Base-by-base conservation (phyloP, 2,113 vertebrate genomes). In the Hirundichthys speculiger region DNA sequence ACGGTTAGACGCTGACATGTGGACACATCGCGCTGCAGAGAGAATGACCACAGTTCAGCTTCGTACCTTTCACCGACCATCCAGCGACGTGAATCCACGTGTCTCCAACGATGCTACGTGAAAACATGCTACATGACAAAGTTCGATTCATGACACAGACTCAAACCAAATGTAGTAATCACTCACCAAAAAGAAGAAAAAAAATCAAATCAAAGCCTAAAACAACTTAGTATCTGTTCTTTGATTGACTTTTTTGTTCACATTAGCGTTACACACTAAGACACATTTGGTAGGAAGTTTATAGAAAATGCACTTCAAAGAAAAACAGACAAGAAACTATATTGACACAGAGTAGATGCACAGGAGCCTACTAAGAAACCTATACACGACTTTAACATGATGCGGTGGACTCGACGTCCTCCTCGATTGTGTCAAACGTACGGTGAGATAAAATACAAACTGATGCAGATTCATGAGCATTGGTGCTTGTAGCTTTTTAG, bases 231-330 rank as follows among this genome's bases (percentile, higher is more conserved):
- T 38, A 30, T 41, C 3, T 67, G 21, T 59, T 51, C 15, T 53
- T 25, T 60, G 4, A 10, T 4, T 42, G 18, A 8, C 41, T 41
- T 53, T 69, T 67, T 74, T 57, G n/a, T 41, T 21, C 12, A 30
- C 18, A 58, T 81, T n/a, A 47, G 55, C 60, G 68, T 66, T 75
- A 46, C 65, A 83, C 70, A 82, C 42, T 81, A 91, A 89, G 88
- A 89, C 89, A 90, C 85, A 71, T 76, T 84, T 84, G 84, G 88
- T 79, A 71, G 41, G 48, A 75, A 21, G 55, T 62, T 73, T 50
- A 75, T 56, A 69, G 15, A 68, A 80, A 45, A 78, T 83, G 50
- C 60, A 74, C 45, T 74, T 71, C 12, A 75, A 86, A 69, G 24
- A 67, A 45, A 43, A 69, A 68, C 64, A 66, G 39, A 73, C 40